phyloP scores from a whole-genome alignment of 1,140 invertebrate species.

The Dreissena polymorpha region DNA sequence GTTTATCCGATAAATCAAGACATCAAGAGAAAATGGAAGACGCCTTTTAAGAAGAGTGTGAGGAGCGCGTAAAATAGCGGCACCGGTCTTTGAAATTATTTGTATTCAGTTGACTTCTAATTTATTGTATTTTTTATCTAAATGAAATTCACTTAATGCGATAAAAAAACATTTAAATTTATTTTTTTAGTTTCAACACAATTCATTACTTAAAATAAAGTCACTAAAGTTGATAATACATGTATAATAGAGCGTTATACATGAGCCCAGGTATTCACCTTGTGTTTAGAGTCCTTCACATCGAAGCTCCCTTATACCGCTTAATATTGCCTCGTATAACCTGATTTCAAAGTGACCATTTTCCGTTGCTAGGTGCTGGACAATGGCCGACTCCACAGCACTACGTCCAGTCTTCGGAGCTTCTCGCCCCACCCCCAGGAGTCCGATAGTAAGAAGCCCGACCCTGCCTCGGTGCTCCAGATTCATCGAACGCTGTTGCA shows the following conservation, averaged over 20 bases:
- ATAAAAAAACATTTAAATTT: no score
- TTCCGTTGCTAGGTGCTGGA: background rate
- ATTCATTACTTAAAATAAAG: background rate
- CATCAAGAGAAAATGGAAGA: slow-evolving; percentile 28
- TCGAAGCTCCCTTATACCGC: no score
- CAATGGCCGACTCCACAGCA: slow-evolving; percentile 20
- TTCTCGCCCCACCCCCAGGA: slow-evolving; percentile 18
- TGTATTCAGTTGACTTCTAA: no score
- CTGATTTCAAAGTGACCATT: no score
- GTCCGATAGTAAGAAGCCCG: slow-evolving; percentile 23
- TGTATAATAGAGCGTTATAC: no score
- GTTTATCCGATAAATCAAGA: slow-evolving; percentile 48
- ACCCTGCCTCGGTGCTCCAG: slow-evolving; percentile 41
- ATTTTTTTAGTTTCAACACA: background rate
- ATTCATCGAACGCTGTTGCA: slow-evolving; percentile 48
- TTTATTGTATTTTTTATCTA: no score
- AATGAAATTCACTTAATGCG: no score
- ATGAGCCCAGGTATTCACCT: no score
- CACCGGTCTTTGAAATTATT: no score
- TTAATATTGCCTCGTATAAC: no score
- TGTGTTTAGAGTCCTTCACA: no score
- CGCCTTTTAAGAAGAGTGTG: slow-evolving; percentile 5
- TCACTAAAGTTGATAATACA: no score
- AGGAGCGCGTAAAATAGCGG: background rate
- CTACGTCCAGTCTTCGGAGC: slow-evolving; percentile 28